Evolutionary conservation across 2,797 vertebrate species (phyloP), one percentile per base, ranked within the genome.

Genomic region (Alauda arvensis): DNA sequence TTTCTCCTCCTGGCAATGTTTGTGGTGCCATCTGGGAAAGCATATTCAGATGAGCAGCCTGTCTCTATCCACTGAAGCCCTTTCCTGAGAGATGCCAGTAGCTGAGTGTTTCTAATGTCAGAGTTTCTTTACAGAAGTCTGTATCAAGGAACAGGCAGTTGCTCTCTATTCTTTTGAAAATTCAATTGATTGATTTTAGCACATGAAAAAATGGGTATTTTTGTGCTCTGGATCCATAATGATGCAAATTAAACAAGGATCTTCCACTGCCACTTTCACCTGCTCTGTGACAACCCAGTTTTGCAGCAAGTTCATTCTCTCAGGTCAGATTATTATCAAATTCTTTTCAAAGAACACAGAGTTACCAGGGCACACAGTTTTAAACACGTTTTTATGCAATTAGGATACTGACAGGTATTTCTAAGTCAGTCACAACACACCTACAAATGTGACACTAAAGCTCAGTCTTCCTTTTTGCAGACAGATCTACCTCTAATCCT

Each of bases 21-120:
- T 86, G 72, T 69, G 66, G 40, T 85, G 80, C 80, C 91, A 91
- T 79, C 87, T 77, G 78, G 79, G 78, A 87, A 85, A 93, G 79
- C 69, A 79, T 60, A 70, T 63, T 80, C 12, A 25, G 61, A 85
- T 67, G 53, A 77, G 71, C 87, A 87, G 72, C 60, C 69, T 72
- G 85, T 28, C 34, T 78, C 49, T 23, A 39, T 53, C 56, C 51
- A 77, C 57, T 31, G 26, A 59, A 77, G 57, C 56, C 57, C 62
- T 37, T 39, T 69, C 52, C 60, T 85, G 57, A 13, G 26, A 45
- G 39, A 86, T 57, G 43, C 43, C 76, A 60, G 79, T 1, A 83
- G 53, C 24, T 56, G 34, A 8, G 10, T 18, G 68, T 39, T 62
- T 79, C 45, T 57, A 16, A n/a, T 15, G n/a, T 52, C n/a, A 49